Evolutionary conservation across 2,888 invertebrate species (phyloP), one percentile per base, ranked within the genome.

Genomic region (Hemicrepidius hirtus): DNA sequence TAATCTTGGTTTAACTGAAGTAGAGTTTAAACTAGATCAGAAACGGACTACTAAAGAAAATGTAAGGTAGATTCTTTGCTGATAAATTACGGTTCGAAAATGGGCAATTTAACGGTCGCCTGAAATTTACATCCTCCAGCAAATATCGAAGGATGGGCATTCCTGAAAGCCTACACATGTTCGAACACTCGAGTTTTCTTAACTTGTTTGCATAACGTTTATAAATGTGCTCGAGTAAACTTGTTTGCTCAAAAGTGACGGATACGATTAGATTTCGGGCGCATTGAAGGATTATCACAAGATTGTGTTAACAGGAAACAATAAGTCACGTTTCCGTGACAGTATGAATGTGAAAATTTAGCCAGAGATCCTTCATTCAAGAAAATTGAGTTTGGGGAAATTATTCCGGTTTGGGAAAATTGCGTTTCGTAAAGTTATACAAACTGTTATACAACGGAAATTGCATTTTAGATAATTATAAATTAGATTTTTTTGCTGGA

Each of bases 41-140:
- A n/a, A n/a, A n/a, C 41, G n/a, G 13, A 41, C 12, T 41, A 13
- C 2, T 3, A 13, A 41, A 41, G 13, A 12, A 41, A 4, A 13
- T 13, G 13, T 13, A 28, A 28, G 28, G 32, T 32, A 32, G 46
- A 62, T 28, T 37, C 62, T 62, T 46, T 13, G 44, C 46, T 32
- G 44, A 62, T 62, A 62, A 62, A 46, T 62, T 44, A 32, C 46
- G 28, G 20, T 46, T 62, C 62, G 62, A 46, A 62, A 46, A 62
- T 46, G 28, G 44, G 46, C 62, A 62, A 44, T 46, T 24, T 44
- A 46, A 62, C 44, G 44, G 20, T 46, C 62, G 44, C 44, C 24
- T 16, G 32, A 62, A 41, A 62, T 62, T 62, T 62, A 44, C 53
- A 32, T 28, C 40, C 16, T 59, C n/a, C 44, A 24, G 46, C 6